phyloP scores from a whole-genome alignment of 2,888 invertebrate genomes.

The Microdon myrmicae region DNA sequence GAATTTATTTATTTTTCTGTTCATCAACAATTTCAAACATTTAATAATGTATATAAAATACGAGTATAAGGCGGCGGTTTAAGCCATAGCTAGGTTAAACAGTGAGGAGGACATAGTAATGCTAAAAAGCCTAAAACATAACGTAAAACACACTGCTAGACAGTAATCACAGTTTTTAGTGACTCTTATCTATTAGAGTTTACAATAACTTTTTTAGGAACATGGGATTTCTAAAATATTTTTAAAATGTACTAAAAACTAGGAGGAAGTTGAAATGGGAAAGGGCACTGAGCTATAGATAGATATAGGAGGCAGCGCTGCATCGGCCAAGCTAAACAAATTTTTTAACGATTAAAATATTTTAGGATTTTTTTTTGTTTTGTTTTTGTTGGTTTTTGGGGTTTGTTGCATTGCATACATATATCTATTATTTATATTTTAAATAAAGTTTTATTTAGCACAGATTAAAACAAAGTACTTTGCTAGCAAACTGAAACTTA shows the following conservation, averaged over 20 bases:
- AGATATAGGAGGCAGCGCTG: slow-evolving; percentile 58
- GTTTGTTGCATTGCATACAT: slow-evolving; percentile 50
- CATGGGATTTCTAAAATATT: no score
- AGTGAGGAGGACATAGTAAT: slow-evolving; percentile 17
- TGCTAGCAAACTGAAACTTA: slow-evolving; percentile 33
- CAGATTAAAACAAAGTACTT: slow-evolving; percentile 27
- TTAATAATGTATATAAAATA: slow-evolving; percentile 19
- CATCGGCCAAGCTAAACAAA: slow-evolving; percentile 58
- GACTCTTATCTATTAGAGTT: slow-evolving; percentile 13
- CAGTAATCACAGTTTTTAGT: slow-evolving; percentile 19
- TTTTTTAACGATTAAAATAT: slow-evolving; percentile 40
- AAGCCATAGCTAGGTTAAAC: slow-evolving; percentile 31
- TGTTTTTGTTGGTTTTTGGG: no score
- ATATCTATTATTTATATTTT: slow-evolving; percentile 15
- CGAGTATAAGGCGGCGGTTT: slow-evolving; percentile 27
- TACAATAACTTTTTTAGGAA: no score
- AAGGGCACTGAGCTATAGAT: slow-evolving; percentile 18
- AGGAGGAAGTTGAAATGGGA: slow-evolving; percentile 6
- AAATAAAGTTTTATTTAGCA: slow-evolving; percentile 27
- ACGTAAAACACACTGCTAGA: not conserved
- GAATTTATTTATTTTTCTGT: slow-evolving; percentile 1
- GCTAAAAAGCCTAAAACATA: slow-evolving; percentile 21
- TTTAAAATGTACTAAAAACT: slow-evolving; percentile 14
- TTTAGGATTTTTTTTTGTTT: no score
- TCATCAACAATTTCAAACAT: slow-evolving; percentile 25